Evolutionary conservation across 2,797 vertebrate genomes (phyloP), one percentile per base, ranked within the genome.

Genomic region (Myotis vivesi): DNA sequence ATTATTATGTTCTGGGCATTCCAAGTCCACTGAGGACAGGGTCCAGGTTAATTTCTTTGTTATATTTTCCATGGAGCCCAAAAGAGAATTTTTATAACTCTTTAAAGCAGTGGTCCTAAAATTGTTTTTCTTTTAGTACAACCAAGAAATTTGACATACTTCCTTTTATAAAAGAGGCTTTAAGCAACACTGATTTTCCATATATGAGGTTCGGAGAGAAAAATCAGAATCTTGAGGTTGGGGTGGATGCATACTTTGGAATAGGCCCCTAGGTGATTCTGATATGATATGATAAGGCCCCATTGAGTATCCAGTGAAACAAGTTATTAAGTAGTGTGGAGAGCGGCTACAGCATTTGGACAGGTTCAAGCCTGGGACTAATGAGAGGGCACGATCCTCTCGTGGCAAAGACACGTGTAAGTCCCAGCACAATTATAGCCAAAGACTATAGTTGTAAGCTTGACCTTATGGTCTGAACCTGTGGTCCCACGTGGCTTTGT

Each of bases 121-220:
- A 44, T 81, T 81, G 9, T n/a, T 57, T 20, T 86, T 72, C 38
- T 87, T 51, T 87, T 49, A 75, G 25, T 87, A 72, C 2, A 87
- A 49, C 6, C n/a, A 51, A 68, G 57, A 81, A 15, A 92, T 76
- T 38, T 57, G 33, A 85, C 19, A 87, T 51, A 28, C 1, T 71
- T 3, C 1, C 2, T 83, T 87, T 92, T 41, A 77, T 44, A 33
- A 88, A 86, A 53, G 23, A 80, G 41, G 22, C 38, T 82, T 83
- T 69, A 90, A 73, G 30, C 46, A 80, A 93, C 88, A 82, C 33
- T n/a, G 25, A 72, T 57, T 92, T 91, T 79, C 71, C 12, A 25
- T 46, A 49, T 83, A 77, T 91, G 59, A 6, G 9, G 23, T 80
- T 36, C 79, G 64, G 62, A 94, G 73, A 93, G 92, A 41, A 66